Percentiles rank a stretch among this genome's conserved stretches.
These are phyloP conservation scores for Amitus sp. DNA, from an alignment of 2,888 invertebrate genomes.

Conservation along the genomic window DNA sequence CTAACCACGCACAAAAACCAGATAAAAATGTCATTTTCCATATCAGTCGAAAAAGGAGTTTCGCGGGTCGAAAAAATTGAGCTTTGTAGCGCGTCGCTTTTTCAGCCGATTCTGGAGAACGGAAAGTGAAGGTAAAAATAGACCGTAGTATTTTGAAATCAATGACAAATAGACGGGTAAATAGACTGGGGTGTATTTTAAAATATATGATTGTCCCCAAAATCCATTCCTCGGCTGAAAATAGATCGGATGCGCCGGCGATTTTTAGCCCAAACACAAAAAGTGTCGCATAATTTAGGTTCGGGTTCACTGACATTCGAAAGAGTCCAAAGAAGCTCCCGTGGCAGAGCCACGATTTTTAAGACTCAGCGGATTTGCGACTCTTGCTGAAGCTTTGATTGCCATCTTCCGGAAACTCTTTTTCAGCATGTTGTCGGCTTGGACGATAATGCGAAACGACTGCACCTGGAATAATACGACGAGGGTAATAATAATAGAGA, in stretches of 20 bases:
- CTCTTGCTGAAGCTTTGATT: too few relatives aligned
- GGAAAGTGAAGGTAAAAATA: not conserved
- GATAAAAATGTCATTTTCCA: too few relatives aligned
- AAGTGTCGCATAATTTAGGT: too few relatives aligned
- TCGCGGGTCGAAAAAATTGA: too few relatives aligned
- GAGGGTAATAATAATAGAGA: slow-evolving; percentile 21
- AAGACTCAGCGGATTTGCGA: too few relatives aligned
- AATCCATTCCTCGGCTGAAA: not conserved
- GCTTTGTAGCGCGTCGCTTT: not conserved
- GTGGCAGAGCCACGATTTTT: too few relatives aligned
- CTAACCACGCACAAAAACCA: too few relatives aligned
- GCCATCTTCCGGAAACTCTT: not conserved
- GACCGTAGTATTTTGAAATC: not conserved
- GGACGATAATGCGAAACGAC: slow-evolving; percentile 18
- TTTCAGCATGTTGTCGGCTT: not conserved
- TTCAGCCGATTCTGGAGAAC: not conserved
- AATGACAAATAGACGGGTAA: too few relatives aligned
- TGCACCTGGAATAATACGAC: slow-evolving; percentile 16
- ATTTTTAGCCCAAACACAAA: not conserved
- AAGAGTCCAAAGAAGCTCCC: too few relatives aligned
- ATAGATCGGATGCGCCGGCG: not conserved
- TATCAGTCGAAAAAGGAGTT: too few relatives aligned
- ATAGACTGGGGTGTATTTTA: too few relatives aligned
- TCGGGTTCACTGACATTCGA: not conserved
- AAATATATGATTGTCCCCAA: not conserved